Conservation (phyloP, 1,140 invertebrate genomes). For the Macrobrachium rosenbergii region DNA sequence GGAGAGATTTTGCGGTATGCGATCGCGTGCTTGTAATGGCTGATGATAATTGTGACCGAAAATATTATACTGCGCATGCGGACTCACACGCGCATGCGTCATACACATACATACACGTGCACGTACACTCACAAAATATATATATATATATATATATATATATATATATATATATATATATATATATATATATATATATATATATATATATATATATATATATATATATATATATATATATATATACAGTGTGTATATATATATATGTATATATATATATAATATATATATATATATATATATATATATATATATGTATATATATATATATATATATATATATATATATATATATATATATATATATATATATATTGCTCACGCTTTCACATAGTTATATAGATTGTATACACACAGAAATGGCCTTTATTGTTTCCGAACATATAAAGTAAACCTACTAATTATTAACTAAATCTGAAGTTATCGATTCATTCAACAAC, state of each 20-base stretch:
- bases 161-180: constrained; percentile 2
- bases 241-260: constrained; percentile 3
- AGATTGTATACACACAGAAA: too few relatives aligned
- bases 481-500: too few relatives aligned
- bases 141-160: constrained; percentile 16
- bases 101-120: too few relatives aligned
- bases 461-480: too few relatives aligned
- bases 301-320: background rate
- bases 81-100: too few relatives aligned
- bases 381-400: too few relatives aligned
- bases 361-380: background rate
- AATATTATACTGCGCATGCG: too few relatives aligned
- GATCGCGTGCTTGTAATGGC: too few relatives aligned
- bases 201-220: background rate
- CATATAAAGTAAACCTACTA: too few relatives aligned
- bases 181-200: constrained; percentile 12
- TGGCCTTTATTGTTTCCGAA: too few relatives aligned
- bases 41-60: too few relatives aligned
- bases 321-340: constrained; percentile 4
- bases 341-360: background rate
- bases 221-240: background rate
- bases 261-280: background rate
- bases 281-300: background rate
- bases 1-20: too few relatives aligned
- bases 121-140: background rate